Evolutionary conservation across 2,888 invertebrate genomes (phyloP), one percentile per base, ranked within the genome.

Genomic region (Mycalesis mineus): DNA sequence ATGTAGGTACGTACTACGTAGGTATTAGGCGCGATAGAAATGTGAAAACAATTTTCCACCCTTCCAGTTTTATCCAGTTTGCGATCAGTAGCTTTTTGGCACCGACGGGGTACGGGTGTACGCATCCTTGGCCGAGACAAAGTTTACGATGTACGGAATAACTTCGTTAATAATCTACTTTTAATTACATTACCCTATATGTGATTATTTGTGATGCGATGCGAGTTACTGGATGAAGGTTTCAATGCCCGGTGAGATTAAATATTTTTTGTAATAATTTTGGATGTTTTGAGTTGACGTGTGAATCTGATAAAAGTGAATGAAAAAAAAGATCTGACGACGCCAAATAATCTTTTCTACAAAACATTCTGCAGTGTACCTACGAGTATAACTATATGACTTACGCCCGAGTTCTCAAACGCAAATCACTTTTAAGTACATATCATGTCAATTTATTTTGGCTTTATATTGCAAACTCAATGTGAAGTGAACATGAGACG

Each of bases 161-260:
- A 28, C n/a, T 22, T 39, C 7, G 28, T 22, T 49, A 47, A 47
- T 45, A 8, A 31, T 8, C 13, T 29, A 3, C 14, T 31, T 22
- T 9, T 4, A 42, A 22, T 44, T 3, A n/a, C 2, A 1, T 28
- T 11, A 39, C 7, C 14, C 17, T 37, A 49, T 4, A 28, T 31
- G 41, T 41, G 40, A 31, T 31, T 15, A 14, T 41, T 40, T 31
- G 40, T 29, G 14, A 28, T 50, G 50, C 40, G 39, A 39, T 37
- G 62, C 60, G 55, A 60, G 47, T 48, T 49, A 44, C 40, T 54
- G 58, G 59, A 59, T 60, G 45, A 37, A 14, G 22, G 13, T 52
- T 57, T 61, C 57, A 60, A 67, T 67, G 67, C 67, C 65, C 58
- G 64, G 67, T 67, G 48, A 62, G 67, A 17, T 40, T 47, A 39